Evolutionary conservation across 2,888 invertebrate genomes (phyloP).

Genomic region (Atrina japonica): DNA sequence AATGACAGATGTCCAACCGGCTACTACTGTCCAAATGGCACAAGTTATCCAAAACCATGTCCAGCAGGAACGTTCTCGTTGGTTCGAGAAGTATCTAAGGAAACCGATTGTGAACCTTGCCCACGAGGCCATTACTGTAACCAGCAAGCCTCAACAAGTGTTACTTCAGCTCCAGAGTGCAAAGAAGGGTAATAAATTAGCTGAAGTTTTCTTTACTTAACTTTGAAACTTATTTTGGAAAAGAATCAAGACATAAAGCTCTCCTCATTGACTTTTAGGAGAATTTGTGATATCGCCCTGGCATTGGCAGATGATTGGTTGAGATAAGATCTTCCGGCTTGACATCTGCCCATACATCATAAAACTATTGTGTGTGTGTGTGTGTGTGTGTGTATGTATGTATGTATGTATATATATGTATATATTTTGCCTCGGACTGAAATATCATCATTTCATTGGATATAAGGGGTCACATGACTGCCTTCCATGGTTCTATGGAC

Average conservation of each 20-base stretch:
- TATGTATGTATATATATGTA: too few relatives aligned
- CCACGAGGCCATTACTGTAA: slow-evolving; percentile 77
- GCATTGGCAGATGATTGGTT: too few relatives aligned
- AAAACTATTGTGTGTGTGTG: too few relatives aligned
- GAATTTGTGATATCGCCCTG: too few relatives aligned
- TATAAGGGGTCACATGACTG: too few relatives aligned
- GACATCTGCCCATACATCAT: too few relatives aligned
- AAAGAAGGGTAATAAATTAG: slow-evolving; percentile 58
- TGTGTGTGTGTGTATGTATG: too few relatives aligned
- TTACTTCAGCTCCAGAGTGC: slow-evolving; percentile 66
- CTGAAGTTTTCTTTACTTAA: neutral
- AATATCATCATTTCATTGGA: too few relatives aligned
- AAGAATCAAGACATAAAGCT: neutral
- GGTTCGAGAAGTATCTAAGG: slow-evolving; percentile 62
- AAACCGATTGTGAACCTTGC: slow-evolving; percentile 72
- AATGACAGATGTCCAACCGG: slow-evolving; percentile 78
- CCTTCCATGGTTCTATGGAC: too few relatives aligned
- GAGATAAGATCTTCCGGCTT: too few relatives aligned
- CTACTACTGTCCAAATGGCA: slow-evolving; percentile 76
- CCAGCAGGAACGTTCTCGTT: slow-evolving; percentile 77
- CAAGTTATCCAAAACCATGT: slow-evolving; percentile 74
- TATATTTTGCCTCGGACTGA: too few relatives aligned
- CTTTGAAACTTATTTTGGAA: neutral
- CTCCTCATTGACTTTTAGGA: neutral
- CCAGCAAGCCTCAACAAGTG: slow-evolving; percentile 71